Conservation (phyloP, 2,888 invertebrate genomes). For the Allacma fusca region DNA sequence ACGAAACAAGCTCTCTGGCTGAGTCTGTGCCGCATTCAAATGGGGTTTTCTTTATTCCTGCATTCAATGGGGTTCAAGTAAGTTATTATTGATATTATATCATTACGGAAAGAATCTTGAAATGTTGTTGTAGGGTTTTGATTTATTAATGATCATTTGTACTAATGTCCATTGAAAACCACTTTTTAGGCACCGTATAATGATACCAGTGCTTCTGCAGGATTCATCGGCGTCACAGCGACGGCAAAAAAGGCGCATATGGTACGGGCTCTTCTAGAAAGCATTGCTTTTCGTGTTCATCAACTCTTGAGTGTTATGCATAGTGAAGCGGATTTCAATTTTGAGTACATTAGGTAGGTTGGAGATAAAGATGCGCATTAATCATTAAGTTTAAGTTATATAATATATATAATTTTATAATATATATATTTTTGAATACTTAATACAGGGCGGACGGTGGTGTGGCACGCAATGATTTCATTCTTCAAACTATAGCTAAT, state of each 20-base stretch:
- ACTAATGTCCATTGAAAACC: no score
- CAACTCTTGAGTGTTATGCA: constrained; percentile 79
- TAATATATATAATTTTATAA: no score
- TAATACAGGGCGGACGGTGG: constrained; percentile 88
- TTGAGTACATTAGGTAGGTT: constrained; percentile 71
- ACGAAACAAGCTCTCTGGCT: constrained; percentile 73
- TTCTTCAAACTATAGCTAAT: constrained; percentile 87
- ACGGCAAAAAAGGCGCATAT: constrained; percentile 80
- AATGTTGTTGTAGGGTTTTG: no score
- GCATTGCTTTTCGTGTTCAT: constrained; percentile 81
- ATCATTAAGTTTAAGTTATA: no score
- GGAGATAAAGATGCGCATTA: no score
- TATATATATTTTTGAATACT: constrained; percentile 9
- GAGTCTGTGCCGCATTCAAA: constrained; percentile 74
- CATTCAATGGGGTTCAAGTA: constrained; percentile 88
- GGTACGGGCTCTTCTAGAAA: constrained; percentile 83
- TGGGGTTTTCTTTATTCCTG: constrained; percentile 87
- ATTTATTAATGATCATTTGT: neutral
- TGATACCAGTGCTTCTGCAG: constrained; percentile 83
- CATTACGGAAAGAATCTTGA: no score
- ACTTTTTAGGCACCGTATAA: constrained; percentile 82
- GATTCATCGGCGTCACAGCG: constrained; percentile 78
- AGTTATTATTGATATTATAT: no score
- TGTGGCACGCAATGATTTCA: constrained; percentile 92
- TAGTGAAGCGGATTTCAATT: constrained; percentile 72